A percentile compares a stretch with the other conserved stretches of the same genome.
Conservation (phyloP, 2,113 vertebrate species). For the Potamarius usumacintae region DNA sequence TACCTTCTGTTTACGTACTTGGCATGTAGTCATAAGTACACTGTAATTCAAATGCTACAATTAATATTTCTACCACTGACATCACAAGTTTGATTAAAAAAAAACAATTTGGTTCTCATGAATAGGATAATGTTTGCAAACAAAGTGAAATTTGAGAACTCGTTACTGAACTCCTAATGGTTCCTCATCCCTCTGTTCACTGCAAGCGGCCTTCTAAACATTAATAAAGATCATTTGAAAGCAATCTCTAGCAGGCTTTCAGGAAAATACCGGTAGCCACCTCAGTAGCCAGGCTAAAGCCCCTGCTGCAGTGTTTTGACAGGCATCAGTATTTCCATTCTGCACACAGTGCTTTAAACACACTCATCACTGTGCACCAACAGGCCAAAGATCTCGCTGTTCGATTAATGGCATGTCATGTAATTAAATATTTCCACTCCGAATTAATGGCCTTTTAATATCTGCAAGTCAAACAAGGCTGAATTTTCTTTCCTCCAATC, state of each 20-base stretch:
- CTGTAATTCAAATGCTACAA: not conserved
- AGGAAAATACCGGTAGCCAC: constrained; percentile 28
- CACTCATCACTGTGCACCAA: not conserved
- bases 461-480: constrained; percentile 36
- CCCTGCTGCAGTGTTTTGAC: constrained; percentile 26
- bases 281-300: not conserved
- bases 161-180: constrained; percentile 6
- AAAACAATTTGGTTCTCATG: not conserved
- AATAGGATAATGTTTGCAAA: constrained; percentile 23
- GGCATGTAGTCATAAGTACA: not conserved
- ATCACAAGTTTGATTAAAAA: not conserved
- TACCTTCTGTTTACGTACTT: not conserved
- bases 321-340: constrained; percentile 5
- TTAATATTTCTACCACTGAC: not conserved
- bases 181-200: not conserved
- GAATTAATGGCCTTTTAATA: constrained; percentile 1
- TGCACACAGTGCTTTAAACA: not conserved
- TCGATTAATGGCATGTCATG: constrained; percentile 3
- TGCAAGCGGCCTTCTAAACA: not conserved
- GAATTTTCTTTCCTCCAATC: not conserved
- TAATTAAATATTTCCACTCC: constrained; percentile 38
- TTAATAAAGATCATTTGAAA: constrained; percentile 7
- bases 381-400: not conserved
- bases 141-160: constrained; percentile 16
- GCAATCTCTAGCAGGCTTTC: constrained; percentile 17